phyloP scores from a whole-genome alignment of 1,140 invertebrate species.

The Drosophila subpulchrella region DNA sequence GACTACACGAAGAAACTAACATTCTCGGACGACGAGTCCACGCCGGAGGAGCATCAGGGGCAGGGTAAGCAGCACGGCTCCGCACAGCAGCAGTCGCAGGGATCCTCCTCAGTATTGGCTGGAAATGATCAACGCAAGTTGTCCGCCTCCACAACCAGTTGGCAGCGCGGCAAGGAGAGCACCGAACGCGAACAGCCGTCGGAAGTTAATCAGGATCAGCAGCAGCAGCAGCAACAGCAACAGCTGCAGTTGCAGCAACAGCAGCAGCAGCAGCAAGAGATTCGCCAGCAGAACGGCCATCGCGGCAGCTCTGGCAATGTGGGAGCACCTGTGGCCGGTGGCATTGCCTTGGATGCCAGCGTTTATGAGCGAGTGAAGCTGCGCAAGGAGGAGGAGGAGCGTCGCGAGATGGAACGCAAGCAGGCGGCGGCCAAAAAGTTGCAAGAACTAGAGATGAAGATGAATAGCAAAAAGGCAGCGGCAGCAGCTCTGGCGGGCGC shows the following conservation, averaged over 20 bases:
- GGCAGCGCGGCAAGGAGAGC: slow-evolving; percentile 74
- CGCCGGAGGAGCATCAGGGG: slow-evolving; percentile 82
- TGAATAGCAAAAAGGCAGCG: slow-evolving; percentile 85
- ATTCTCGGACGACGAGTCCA: slow-evolving; percentile 95
- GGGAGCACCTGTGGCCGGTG: slow-evolving; percentile 39
- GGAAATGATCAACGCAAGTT: slow-evolving; percentile 57
- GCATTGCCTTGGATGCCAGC: slow-evolving; percentile 75
- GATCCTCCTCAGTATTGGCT: slow-evolving; percentile 45
- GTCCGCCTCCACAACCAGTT: slow-evolving; percentile 42
- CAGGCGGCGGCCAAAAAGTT: slow-evolving; percentile 88
- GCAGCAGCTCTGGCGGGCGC: slow-evolving; percentile 45
- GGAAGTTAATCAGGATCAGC: slow-evolving; percentile 46
- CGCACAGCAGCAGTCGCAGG: slow-evolving; percentile 31
- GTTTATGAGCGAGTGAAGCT: slow-evolving; percentile 88
- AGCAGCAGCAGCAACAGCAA: slow-evolving; percentile 31
- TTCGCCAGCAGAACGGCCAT: slow-evolving; percentile 82
- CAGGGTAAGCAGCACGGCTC: slow-evolving; percentile 40
- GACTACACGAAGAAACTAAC: slow-evolving; percentile 97
- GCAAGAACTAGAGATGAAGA: slow-evolving; percentile 88
- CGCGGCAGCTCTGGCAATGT: slow-evolving; percentile 69
- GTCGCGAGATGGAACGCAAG: slow-evolving; percentile 87
- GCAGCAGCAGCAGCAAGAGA: slow-evolving; percentile 37
- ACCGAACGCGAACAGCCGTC: slow-evolving; percentile 84
- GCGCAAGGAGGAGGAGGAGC: slow-evolving; percentile 90
- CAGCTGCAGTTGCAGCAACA: slow-evolving; percentile 41